Evolutionary conservation across 1,140 invertebrate genomes (phyloP).

Genomic region (Drosophila sulfurigaster): DNA sequence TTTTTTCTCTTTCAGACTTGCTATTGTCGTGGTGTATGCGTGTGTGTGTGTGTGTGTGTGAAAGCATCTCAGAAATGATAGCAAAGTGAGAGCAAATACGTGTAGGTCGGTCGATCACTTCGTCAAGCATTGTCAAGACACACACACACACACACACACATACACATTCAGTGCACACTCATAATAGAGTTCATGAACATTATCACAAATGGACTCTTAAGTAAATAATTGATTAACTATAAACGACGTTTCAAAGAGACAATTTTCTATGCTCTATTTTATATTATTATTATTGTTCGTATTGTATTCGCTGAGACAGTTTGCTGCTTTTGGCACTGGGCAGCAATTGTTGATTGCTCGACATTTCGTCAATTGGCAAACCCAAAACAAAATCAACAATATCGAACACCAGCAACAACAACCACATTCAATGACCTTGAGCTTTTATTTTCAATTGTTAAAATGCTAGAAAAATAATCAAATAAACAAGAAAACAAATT

Average conservation of each 20-base stretch:
- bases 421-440: constrained; percentile 39
- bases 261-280: constrained; percentile 61
- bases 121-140: constrained; percentile 5
- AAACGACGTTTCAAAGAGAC: constrained; percentile 41
- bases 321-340: constrained; percentile 21
- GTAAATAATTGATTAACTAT: constrained; percentile 32
- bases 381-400: constrained; percentile 11
- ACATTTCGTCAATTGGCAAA: constrained; percentile 45
- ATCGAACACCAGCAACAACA: neutral
- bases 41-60: constrained; percentile 14
- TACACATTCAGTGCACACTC: neutral
- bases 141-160: neutral
- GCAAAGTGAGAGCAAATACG: constrained; percentile 58
- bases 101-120: constrained; percentile 31
- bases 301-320: constrained; percentile 31
- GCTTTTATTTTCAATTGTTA: constrained; percentile 44
- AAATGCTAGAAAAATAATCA: constrained; percentile 7
- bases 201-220: constrained; percentile 35
- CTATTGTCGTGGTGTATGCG: constrained; percentile 12
- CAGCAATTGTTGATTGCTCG: constrained; percentile 29
- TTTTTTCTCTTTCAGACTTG: constrained; percentile 21
- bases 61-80: constrained; percentile 34
- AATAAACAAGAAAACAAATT: constrained; percentile 2
- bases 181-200: constrained; percentile 36
- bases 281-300: constrained; percentile 2